phyloP scores from a whole-genome alignment of 2,888 invertebrate genomes.

The Oxystoma pomonae region DNA sequence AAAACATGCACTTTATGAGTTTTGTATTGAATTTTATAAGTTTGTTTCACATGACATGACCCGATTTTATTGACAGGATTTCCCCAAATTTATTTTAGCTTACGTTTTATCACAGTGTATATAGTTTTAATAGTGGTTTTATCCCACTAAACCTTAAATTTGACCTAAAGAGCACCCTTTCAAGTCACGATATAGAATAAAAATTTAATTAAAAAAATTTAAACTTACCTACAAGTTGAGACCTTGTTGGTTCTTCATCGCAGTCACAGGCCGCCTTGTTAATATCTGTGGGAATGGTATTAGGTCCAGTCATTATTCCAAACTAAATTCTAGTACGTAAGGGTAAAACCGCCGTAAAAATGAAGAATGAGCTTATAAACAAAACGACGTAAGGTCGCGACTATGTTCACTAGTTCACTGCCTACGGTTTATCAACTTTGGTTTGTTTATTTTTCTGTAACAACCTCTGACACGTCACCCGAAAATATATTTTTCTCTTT shows the following conservation, averaged over 20 bases:
- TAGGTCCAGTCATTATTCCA: slow-evolving; percentile 32
- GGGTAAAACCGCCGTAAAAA: neutral
- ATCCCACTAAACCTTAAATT: too few relatives aligned
- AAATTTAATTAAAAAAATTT: neutral
- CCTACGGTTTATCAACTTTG: neutral
- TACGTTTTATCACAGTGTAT: too few relatives aligned
- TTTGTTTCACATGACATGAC: too few relatives aligned
- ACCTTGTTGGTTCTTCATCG: slow-evolving; percentile 11
- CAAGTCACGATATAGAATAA: neutral
- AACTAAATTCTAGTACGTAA: neutral
- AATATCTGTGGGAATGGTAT: slow-evolving; percentile 36
- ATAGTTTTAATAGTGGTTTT: too few relatives aligned
- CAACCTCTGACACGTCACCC: too few relatives aligned
- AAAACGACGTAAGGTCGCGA: neutral
- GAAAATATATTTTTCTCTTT: too few relatives aligned
- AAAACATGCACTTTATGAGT: too few relatives aligned
- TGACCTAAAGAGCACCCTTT: too few relatives aligned
- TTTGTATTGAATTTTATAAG: too few relatives aligned
- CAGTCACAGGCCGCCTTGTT: slow-evolving; percentile 32
- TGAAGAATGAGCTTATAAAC: neutral
- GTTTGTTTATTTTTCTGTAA: too few relatives aligned
- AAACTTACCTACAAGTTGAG: slow-evolving; percentile 21
- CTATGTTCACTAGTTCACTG: neutral
- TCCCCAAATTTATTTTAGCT: too few relatives aligned
- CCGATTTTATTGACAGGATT: too few relatives aligned